Evolutionary conservation across 2,797 vertebrate species (phyloP), one percentile per base, ranked within the genome.

Genomic region (Spondyliosoma cantharus): DNA sequence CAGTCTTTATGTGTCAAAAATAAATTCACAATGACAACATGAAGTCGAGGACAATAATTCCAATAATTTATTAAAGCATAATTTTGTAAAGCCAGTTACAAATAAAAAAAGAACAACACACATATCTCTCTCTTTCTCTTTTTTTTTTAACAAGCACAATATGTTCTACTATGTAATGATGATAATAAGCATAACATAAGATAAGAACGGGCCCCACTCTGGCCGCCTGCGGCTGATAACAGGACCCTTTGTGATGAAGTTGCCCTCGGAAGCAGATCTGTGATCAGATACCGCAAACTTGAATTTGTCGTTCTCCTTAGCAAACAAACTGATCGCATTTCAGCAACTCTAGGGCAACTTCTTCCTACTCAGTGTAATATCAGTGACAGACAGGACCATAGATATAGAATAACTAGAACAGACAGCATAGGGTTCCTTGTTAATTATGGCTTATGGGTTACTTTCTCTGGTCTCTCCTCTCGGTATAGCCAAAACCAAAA

Each of bases 51-150:
- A 91, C 86, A 90, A 92, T 92, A 76, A 74, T 95, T 95, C 91
- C 93, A 97, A 96, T 97, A 96, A 97, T 97, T 97, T 97, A 97
- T 97, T 97, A 96, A 97, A 96, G 92, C 94, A 95, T 93, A 87
- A 86, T 94, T 95, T 96, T 96, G 95, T 97, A 97, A 97, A 97
- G 95, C 96, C 96, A 96, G 96, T 97, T 97, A 97, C 96, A 97
- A 96, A 96, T 95, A 91, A 95, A 95, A 27, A 95, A 90, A 89
- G 78, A 93, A 94, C 48, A 83, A 86, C 81, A 91, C 85, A 92
- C 86, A 91, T 67, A 86, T 89, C 76, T 93, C 88, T 91, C 89
- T 93, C 85, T 91, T 76, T 93, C 76, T 90, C 66, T 74, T 56
- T 90, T 54, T 87, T 75, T 81, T 84, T 81, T 86, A 90, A 95